Conservation (phyloP, 2,113 vertebrate genomes). For the Hoplias malabaricus region DNA sequence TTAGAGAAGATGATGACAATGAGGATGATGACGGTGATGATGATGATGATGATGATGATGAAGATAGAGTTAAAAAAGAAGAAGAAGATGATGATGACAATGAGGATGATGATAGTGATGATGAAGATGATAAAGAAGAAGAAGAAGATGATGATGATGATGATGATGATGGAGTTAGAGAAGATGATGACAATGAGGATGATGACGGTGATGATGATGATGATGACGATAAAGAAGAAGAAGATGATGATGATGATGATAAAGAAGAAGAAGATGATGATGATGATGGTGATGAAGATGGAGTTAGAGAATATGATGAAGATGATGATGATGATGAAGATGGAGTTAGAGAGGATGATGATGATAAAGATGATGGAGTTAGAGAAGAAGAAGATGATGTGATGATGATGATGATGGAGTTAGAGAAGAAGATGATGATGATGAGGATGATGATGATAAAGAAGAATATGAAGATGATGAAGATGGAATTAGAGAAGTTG, state of each 20-base stretch:
- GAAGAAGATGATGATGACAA: background rate
- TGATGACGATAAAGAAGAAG: no score
- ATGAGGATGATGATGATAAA: background rate
- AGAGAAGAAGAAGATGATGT: no score
- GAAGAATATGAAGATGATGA: background rate
- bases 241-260: background rate
- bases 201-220: no score
- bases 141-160: background rate
- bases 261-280: background rate
- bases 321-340: background rate
- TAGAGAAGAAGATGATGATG: background rate
- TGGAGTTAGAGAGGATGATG: no score
- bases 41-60: background rate
- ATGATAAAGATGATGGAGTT: background rate
- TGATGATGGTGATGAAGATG: background rate
- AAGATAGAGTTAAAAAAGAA: no score
- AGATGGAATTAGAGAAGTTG: background rate
- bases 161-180: background rate
- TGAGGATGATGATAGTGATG: background rate
- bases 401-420: background rate
- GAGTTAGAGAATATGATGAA: no score
- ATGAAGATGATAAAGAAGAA: background rate
- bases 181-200: background rate
- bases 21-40: background rate
- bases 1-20: no score